phyloP scores from a whole-genome alignment of 2,113 vertebrate species.

The Sakesphorus luctuosus region DNA sequence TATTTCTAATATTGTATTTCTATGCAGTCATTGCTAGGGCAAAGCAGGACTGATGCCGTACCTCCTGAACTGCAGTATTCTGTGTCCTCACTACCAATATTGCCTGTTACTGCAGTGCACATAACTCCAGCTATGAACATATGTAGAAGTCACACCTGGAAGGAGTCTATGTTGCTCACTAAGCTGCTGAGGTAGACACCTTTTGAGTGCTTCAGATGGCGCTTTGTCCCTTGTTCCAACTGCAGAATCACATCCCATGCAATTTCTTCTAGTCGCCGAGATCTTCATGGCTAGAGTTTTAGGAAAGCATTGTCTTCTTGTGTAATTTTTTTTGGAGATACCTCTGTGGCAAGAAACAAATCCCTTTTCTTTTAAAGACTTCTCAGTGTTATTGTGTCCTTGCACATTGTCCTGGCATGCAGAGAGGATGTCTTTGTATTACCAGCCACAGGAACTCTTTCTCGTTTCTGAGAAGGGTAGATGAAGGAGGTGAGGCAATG shows the following conservation, averaged over 20 bases:
- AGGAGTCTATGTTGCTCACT: background rate
- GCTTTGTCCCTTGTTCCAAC: background rate
- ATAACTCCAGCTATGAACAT: background rate
- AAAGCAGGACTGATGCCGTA: background rate
- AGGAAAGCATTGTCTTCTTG: background rate
- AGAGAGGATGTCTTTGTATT: background rate
- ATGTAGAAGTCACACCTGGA: background rate
- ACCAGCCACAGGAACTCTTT: background rate
- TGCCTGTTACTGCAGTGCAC: background rate
- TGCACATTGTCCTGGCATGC: background rate
- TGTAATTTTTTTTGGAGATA: background rate
- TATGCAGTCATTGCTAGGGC: background rate
- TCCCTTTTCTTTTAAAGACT: background rate
- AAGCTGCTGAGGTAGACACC: background rate
- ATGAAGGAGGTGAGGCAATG: background rate
- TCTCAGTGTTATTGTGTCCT: background rate
- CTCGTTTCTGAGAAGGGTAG: background rate
- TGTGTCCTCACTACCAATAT: background rate
- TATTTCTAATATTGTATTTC: background rate
- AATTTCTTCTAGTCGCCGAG: background rate
- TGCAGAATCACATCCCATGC: background rate
- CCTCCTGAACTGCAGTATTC: background rate
- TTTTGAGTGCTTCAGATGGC: background rate
- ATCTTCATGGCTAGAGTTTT: background rate
- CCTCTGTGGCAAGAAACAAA: background rate